Base-by-base conservation (phyloP, 64 coral and sea anemone species). In the Stichodactyla helianthus region DNA sequence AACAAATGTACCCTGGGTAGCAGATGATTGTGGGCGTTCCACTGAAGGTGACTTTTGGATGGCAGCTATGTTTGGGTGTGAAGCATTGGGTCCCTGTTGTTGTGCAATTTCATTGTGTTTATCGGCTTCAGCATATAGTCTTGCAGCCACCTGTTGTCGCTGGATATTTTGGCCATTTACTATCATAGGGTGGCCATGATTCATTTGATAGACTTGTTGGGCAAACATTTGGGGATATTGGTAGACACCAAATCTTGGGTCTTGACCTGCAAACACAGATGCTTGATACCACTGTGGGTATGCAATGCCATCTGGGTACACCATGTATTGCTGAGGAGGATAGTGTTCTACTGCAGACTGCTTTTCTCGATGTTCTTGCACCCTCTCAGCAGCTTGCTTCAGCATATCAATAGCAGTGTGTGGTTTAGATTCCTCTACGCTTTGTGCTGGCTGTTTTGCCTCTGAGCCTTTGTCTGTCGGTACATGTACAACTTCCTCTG, bases 281-380 rank as follows among this genome's bases (percentile, higher is more conserved):
- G 92, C 25, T 10, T 79, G 85, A 79, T 97, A 97, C 94, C 90
- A 97, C 85, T 97, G 94, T 20, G 79, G 94, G 59, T 92, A 92
- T 0, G 94, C 50, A 2, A 77, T 74, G 16, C 93, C 93, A 9
- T 94, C 89, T 10, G 70, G 86, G 23, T 88, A 91, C 19, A 85
- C 53, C 88, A 93, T 82, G 22, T 93, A 97, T 15, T 91, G 84
- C 55, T 87, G 79, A 51, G 83, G 71, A 60, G 85, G 84, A 88
- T 88, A 92, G 68, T 79, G 65, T 8, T 97, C 94, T 27, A 82
- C 77, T 20, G 64, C 78, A 13, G 27, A 58, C n/a, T 89, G 88
- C 53, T 62, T 65, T n/a, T 79, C 83, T 25, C 89, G 53, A 35
- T 97, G 91, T 25, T 86, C 91, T 61, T 93, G 85, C 7, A 89